Conservation (phyloP, 1,140 invertebrate species). For the Heliconius hewitsoni region DNA sequence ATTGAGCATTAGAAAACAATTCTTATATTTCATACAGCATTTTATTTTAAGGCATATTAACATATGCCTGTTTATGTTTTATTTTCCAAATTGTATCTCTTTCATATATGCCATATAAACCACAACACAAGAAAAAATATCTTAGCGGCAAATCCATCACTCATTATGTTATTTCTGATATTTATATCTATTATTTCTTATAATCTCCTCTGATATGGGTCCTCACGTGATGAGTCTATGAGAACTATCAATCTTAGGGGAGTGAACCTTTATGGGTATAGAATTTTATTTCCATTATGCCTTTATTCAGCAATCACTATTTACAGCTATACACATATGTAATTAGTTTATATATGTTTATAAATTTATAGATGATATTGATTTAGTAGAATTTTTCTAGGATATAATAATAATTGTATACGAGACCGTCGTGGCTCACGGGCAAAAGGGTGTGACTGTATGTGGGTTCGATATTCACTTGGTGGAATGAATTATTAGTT, state of each 20-base stretch:
- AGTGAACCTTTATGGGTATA: neutral
- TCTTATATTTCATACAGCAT: too few species aligned
- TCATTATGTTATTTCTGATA: constrained; percentile 38
- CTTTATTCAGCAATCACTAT: neutral
- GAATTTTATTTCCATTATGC: constrained; percentile 1
- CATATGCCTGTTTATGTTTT: too few species aligned
- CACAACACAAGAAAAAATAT: neutral
- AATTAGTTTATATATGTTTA: neutral
- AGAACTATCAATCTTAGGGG: constrained; percentile 26
- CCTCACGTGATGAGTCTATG: constrained; percentile 31
- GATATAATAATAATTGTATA: too few species aligned
- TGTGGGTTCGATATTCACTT: too few species aligned
- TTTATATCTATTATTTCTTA: constrained; percentile 26
- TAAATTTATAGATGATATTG: neutral
- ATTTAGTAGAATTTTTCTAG: too few species aligned
- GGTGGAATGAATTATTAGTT: too few species aligned
- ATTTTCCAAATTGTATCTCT: too few species aligned
- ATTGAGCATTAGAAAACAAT: too few species aligned
- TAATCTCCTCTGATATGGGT: constrained; percentile 30
- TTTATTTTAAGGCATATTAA: too few species aligned
- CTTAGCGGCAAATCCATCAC: constrained; percentile 45
- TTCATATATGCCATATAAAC: neutral
- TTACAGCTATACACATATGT: neutral
- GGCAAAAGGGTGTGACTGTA: too few species aligned
- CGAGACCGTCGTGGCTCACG: too few species aligned